Conservation (phyloP, 2,888 invertebrate species). For the Temnothorax unifasciatus region DNA sequence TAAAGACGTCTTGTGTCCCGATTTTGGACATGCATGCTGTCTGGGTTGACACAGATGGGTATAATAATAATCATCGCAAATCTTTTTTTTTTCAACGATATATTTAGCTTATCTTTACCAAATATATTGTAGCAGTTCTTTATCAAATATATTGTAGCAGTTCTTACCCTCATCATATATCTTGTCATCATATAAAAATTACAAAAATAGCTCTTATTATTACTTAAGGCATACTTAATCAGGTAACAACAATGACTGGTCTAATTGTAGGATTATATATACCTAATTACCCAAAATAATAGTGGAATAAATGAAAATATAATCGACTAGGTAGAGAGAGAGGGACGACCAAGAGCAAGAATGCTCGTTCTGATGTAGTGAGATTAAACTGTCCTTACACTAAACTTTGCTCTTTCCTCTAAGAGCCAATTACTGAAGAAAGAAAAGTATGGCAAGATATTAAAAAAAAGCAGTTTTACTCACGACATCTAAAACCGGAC, state of each 20-base stretch:
- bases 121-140: background rate
- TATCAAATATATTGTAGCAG: background rate
- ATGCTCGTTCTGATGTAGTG: background rate
- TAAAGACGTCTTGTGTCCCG: too few species aligned
- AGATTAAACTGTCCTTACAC: background rate
- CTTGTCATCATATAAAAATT: slow-evolving; percentile 6
- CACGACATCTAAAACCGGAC: background rate
- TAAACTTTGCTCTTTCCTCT: background rate
- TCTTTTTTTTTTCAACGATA: background rate
- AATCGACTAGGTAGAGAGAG: background rate
- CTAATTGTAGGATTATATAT: background rate
- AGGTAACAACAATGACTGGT: background rate
- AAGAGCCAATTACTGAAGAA: background rate
- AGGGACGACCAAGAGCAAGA: background rate
- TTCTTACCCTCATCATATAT: background rate
- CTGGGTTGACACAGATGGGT: background rate
- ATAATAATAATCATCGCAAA: background rate
- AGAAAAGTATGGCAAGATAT: background rate
- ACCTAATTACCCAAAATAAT: background rate
- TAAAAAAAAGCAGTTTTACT: background rate
- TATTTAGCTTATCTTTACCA: background rate
- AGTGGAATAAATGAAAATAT: background rate
- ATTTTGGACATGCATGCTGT: too few species aligned
- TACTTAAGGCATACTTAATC: background rate
- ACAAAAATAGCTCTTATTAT: background rate